A percentile compares a stretch with the other conserved stretches of the same genome.
These are phyloP conservation scores for Euleptes europaea DNA, from an alignment of 2,113 vertebrate genomes.

Conservation along the genomic window DNA sequence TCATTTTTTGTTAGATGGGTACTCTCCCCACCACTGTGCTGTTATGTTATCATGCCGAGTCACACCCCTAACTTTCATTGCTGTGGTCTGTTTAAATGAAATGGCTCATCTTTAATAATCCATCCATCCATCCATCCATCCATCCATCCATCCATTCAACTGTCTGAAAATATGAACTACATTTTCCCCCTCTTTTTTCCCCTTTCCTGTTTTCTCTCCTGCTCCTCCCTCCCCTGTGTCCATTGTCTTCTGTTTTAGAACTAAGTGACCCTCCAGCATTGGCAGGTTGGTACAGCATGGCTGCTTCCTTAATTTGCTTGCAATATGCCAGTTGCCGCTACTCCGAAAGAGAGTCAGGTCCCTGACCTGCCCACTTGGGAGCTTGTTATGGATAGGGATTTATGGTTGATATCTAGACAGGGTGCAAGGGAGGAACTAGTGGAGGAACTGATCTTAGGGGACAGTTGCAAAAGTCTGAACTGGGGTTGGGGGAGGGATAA, in stretches of 20 bases:
- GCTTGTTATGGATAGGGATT: neutral
- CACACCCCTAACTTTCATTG: neutral
- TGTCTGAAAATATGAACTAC: slow-evolving; percentile 72
- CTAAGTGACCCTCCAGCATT: slow-evolving; percentile 69
- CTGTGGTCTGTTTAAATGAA: neutral
- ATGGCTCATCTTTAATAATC: neutral
- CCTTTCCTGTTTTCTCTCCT: neutral
- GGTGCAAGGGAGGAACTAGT: neutral
- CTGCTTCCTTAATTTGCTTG: slow-evolving; percentile 68
- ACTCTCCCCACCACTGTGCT: neutral
- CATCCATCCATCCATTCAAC: slow-evolving; percentile 53
- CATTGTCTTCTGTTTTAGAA: slow-evolving; percentile 75
- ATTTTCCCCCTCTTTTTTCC: slow-evolving; percentile 61
- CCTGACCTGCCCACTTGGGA: neutral
- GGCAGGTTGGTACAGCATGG: slow-evolving; percentile 71
- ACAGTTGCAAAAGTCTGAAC: too few species aligned
- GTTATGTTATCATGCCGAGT: neutral
- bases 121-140: slow-evolving; percentile 27
- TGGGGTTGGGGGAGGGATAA: too few species aligned
- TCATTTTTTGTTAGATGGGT: neutral
- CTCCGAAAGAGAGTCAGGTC: neutral
- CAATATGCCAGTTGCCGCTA: slow-evolving; percentile 45
- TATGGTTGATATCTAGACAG: too few species aligned
- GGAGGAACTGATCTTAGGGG: neutral
- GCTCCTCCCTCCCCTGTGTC: slow-evolving; percentile 52